Base-by-base conservation (phyloP, 2,113 vertebrate genomes). In the Clarias gariepinus region DNA sequence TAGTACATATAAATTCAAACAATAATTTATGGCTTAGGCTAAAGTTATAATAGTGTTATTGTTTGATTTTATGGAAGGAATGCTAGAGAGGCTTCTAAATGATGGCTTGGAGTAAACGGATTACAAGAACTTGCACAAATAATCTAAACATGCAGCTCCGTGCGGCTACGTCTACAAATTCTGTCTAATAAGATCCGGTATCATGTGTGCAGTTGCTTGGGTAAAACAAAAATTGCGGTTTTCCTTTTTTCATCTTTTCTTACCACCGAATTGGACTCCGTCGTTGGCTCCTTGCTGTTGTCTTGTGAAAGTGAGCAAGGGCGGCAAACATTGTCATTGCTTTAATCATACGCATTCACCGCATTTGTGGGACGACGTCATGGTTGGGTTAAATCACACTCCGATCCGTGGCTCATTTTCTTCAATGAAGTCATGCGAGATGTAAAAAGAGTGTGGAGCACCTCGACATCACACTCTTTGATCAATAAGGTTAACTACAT, bases 401-500 rank as follows among this genome's bases (percentile, higher is more conserved):
- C 13, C 36, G 52, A 89, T 92, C 89, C 91, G 86, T 92, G 89
- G 85, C 66, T 18, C 80, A 87, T 83, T 80, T 88, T 85, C 90
- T 92, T 93, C 93, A 90, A 90, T 92, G 90, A 89, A 53, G 74
- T 21, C 53, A 57, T 3, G 41, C 33, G 82, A n/a, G 61, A 85
- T 80, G 53, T 55, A 84, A 89, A 86, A 69, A 69, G 89, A 79
- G 87, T 87, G 86, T 87, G 28, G 41, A 90, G 88, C 83, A 89
- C 60, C 90, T 73, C 85, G 76, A 87, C 89, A 89, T 92, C 91
- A 92, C 87, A 81, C 85, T 83, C 86, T 84, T 90, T 87, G 85
- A 93, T 95, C 94, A 86, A 92, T 94, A 88, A 85, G 91, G 91
- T 91, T 91, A 91, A 93, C 88, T 89, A 88, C 88, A 64, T 90